phyloP scores from a whole-genome alignment of 2,113 vertebrate genomes.

The Pseudopodoces humilis region DNA sequence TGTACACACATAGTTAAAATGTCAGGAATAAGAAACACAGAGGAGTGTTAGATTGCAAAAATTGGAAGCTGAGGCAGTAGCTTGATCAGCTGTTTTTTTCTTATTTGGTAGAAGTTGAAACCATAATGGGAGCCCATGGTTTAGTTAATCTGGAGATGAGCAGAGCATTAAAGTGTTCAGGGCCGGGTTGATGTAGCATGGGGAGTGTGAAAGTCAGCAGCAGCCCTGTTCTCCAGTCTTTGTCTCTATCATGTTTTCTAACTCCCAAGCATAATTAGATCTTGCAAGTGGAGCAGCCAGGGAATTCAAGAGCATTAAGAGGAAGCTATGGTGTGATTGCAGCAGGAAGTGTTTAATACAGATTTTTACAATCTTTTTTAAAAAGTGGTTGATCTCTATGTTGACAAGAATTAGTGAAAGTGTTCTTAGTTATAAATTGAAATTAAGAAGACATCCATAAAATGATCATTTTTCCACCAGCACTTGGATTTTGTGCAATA shows the following conservation, averaged over 20 bases:
- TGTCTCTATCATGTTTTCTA: neutral
- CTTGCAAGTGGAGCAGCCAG: neutral
- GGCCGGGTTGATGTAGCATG: rapidly evolving
- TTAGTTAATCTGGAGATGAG: neutral
- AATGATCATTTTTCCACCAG: neutral
- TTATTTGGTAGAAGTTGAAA: neutral
- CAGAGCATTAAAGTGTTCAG: rapidly evolving
- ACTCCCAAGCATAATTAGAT: neutral
- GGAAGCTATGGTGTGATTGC: neutral
- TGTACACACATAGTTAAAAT: neutral
- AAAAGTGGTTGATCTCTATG: neutral
- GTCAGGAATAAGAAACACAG: neutral
- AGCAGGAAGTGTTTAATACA: neutral
- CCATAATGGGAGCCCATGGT: rapidly evolving
- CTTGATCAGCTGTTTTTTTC: neutral
- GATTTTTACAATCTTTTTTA: neutral
- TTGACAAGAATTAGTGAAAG: neutral
- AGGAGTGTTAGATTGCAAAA: neutral
- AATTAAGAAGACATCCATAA: neutral
- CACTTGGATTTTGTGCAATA: neutral
- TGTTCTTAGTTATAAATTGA: neutral
- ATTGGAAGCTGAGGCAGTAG: neutral
- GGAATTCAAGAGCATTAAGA: neutral
- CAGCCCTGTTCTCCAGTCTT: neutral
- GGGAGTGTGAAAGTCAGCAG: neutral